phyloP scores from a whole-genome alignment of 2,888 invertebrate genomes.

The Balanococcus diminutus region DNA sequence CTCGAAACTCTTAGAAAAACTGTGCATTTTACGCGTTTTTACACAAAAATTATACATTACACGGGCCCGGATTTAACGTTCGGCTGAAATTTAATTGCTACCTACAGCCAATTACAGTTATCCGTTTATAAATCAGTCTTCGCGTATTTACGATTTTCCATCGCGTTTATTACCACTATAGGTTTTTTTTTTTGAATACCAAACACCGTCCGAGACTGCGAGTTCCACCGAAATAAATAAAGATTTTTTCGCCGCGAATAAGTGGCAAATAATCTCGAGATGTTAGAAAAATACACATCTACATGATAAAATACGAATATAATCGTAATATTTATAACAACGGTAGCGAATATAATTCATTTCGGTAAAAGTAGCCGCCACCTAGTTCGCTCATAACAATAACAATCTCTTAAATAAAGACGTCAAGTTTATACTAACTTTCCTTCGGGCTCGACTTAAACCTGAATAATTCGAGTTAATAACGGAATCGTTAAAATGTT shows the following conservation, averaged over 20 bases:
- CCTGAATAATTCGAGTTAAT: constrained; percentile 42
- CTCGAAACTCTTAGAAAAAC: constrained; percentile 1
- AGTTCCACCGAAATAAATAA: constrained; percentile 30
- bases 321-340: constrained; percentile 52
- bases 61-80: background rate
- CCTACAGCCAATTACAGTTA: constrained; percentile 21
- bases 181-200: too few relatives aligned
- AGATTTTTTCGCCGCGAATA: constrained; percentile 17
- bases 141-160: constrained; percentile 27
- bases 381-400: constrained; percentile 37
- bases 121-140: constrained; percentile 33
- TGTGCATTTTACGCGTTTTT: background rate
- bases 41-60: constrained; percentile 19
- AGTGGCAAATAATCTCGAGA: constrained; percentile 9
- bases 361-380: constrained; percentile 52
- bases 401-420: constrained; percentile 44
- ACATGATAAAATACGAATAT: background rate
- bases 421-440: constrained; percentile 38
- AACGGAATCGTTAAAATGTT: constrained; percentile 39
- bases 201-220: background rate
- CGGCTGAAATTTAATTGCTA: constrained; percentile 26
- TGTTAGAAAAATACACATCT: background rate
- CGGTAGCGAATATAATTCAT: constrained; percentile 51
- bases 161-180: background rate
- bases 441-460: constrained; percentile 35